Evolutionary conservation across 2,888 invertebrate genomes (phyloP).

Genomic region (Iphiclides podalirius): DNA sequence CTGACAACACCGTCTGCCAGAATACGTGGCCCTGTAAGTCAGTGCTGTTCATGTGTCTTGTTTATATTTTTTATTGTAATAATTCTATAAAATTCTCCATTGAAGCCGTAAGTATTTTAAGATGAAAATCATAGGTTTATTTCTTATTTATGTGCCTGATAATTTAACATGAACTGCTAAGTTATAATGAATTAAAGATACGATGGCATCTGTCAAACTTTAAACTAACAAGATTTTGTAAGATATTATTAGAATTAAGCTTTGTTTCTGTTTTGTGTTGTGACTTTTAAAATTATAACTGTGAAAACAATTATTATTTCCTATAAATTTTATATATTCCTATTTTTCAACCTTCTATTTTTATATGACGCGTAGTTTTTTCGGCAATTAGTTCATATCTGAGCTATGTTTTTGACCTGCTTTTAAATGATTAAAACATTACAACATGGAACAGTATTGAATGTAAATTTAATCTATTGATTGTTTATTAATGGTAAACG

Average conservation of each 20-base stretch:
- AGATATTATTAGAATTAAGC: conserved; percentile 26
- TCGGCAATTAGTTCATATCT: conserved; percentile 4
- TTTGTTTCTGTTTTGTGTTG: conserved; percentile 17
- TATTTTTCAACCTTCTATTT: background rate
- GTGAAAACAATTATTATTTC: background rate
- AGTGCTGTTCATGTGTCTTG: conserved; percentile 61
- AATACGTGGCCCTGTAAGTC: conserved; percentile 74
- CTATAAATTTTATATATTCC: background rate
- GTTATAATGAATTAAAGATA: conserved; percentile 36
- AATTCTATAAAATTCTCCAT: conserved; percentile 49
- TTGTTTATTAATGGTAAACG: too few relatives aligned
- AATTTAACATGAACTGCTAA: background rate
- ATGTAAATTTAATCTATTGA: too few relatives aligned
- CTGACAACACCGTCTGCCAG: conserved; percentile 68
- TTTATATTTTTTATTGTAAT: conserved; percentile 71
- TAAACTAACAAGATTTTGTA: conserved; percentile 33
- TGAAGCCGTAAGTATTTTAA: conserved; percentile 61
- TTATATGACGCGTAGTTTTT: background rate
- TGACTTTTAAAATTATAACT: background rate
- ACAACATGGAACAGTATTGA: too few relatives aligned
- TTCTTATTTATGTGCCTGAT: conserved; percentile 26
- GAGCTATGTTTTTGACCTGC: conserved; percentile 3
- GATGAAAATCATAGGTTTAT: background rate
- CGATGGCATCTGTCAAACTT: conserved; percentile 61
- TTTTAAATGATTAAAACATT: background rate